Base-by-base conservation (phyloP, 1,140 invertebrate genomes). In the Zeugodacus cucurbitae region DNA sequence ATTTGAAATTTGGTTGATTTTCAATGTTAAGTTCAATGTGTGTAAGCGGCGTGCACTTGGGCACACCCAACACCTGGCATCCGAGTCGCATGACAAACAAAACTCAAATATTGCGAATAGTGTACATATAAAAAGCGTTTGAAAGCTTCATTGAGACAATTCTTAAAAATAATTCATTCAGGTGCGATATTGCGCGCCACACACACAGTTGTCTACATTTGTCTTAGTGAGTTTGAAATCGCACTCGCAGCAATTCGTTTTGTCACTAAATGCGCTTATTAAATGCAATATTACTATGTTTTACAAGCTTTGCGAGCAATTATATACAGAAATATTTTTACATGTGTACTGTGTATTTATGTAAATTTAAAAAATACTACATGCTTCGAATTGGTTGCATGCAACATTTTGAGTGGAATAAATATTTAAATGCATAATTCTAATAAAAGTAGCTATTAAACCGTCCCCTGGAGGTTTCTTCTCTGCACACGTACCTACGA, bases 1-100 rank as follows among this genome's bases (percentile, higher is more conserved):
- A 82, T 82, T 82, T 41, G 74, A 82, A 82, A 82, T 82, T 70
- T 54, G 48, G 37, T 82, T 48, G 14, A 7, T 82, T 82, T 82
- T 82, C 74, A 82, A 44, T 82, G 74, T 82, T 82, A 82, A 82
- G n/a, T 48, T 48, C 26, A 62, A 62, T 62, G 58, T n/a, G 58
- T 62, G n/a, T 82, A 82, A 48, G 37, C 20, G 26, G 26, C 74
- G 41, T 82, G 48, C 11, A 82, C 74, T 82, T 82, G 41, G 74
- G 74, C 74, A 41, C 74, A 82, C 74, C 74, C 74, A 82, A 82
- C 37, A 82, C 41, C 41, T 82, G 74, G 74, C 74, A 26, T 41
- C 26, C 11, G n/a, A 26, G n/a, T n/a, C 10, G 7, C 10, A 54
- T 54, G 4, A 54, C 48, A 54, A 22, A 74, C 6, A 41, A 41